phyloP scores from a whole-genome alignment of 2,113 vertebrate species.

The Bothrops jararaca region DNA sequence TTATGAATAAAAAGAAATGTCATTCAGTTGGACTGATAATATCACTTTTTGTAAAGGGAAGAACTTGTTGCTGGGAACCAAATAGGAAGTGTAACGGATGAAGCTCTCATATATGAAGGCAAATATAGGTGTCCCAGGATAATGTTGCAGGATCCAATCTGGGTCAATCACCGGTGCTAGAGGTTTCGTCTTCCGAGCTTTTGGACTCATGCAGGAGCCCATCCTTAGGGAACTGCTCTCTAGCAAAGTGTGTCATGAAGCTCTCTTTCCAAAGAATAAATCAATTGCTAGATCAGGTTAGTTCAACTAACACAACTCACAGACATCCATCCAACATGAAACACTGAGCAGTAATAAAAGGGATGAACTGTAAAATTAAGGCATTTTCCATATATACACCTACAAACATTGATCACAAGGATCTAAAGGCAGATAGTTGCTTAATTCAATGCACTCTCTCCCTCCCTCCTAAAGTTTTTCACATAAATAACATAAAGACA shows the following conservation, averaged over 20 bases:
- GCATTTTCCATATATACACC: background rate
- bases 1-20: background rate
- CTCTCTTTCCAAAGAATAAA: background rate
- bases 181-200: background rate
- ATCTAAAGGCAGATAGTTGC: background rate
- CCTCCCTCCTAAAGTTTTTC: background rate
- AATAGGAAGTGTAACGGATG: background rate
- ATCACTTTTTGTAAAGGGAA: background rate
- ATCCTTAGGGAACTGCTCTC: background rate
- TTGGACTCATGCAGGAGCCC: background rate
- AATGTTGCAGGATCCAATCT: background rate
- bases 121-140: background rate
- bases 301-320: background rate
- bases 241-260: background rate
- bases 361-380: background rate
- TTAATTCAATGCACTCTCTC: background rate
- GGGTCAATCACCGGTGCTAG: background rate
- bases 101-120: background rate
- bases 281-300: background rate
- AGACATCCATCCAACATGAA: background rate
- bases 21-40: background rate
- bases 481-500: background rate
- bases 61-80: background rate
- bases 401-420: background rate
- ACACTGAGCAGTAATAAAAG: background rate